These are phyloP conservation scores for Nestor notabilis DNA, from an alignment of 2,113 vertebrate species.

Conservation along the genomic window DNA sequence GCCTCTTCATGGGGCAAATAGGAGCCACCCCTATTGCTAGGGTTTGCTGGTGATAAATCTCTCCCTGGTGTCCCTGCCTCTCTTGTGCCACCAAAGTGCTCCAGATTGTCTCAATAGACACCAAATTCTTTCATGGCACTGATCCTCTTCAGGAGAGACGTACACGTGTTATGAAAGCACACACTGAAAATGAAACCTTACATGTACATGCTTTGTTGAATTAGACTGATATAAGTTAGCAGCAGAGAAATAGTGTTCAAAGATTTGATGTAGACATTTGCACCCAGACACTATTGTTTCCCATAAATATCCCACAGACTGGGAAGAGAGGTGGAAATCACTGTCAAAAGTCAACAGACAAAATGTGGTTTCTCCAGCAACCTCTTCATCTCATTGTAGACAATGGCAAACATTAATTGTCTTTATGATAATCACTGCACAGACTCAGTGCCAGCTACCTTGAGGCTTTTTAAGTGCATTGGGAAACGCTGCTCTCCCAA, in stretches of 20 bases:
- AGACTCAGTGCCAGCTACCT: background rate
- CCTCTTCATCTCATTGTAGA: background rate
- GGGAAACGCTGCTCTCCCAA: background rate
- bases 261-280: background rate
- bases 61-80: background rate
- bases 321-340: background rate
- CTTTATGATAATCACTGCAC: background rate
- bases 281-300: background rate
- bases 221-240: background rate
- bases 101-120: background rate
- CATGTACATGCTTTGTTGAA: background rate
- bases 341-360: background rate
- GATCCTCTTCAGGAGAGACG: background rate
- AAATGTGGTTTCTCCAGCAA: background rate
- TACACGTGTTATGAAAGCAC: accelerated
- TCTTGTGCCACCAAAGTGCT: background rate
- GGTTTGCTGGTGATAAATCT: background rate
- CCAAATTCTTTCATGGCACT: background rate
- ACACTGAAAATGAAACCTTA: accelerated
- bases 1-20: background rate
- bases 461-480: background rate
- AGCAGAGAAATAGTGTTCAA: background rate
- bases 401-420: background rate
- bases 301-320: background rate
- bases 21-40: background rate